Conservation (phyloP, 1,140 invertebrate species). For the Macrotrachela quadricornifera region DNA sequence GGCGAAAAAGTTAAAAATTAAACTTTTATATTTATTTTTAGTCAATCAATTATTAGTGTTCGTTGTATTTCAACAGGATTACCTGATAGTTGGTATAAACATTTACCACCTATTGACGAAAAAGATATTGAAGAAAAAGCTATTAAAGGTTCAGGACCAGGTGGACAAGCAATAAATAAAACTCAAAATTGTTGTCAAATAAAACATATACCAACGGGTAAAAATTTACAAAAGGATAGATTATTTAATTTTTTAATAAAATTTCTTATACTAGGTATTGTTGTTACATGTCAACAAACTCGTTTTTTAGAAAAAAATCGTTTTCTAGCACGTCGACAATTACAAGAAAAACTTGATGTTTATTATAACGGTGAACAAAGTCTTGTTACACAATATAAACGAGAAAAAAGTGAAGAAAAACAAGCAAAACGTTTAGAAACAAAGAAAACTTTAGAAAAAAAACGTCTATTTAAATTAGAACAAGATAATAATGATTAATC, state of each 20-base stretch:
- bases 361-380: constrained; percentile 48
- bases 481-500: too few relatives aligned
- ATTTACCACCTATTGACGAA: constrained; percentile 36
- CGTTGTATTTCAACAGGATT: too few relatives aligned
- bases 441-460: too few relatives aligned
- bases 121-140: constrained; percentile 52
- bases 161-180: constrained; percentile 63
- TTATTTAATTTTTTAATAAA: neutral
- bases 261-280: constrained; percentile 35
- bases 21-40: too few relatives aligned
- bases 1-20: too few relatives aligned
- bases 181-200: constrained; percentile 58
- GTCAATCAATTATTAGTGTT: too few relatives aligned
- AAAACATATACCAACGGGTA: constrained; percentile 54
- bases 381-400: constrained; percentile 42
- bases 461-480: too few relatives aligned
- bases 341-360: constrained; percentile 50
- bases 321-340: constrained; percentile 42
- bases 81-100: too few relatives aligned
- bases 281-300: constrained; percentile 57
- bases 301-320: constrained; percentile 50
- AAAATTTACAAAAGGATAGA: neutral
- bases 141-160: constrained; percentile 60
- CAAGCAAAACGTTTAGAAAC: constrained; percentile 11
- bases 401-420: constrained; percentile 31